Evolutionary conservation across 2,113 vertebrate species (phyloP).

Genomic region (Cromileptes altivelis): DNA sequence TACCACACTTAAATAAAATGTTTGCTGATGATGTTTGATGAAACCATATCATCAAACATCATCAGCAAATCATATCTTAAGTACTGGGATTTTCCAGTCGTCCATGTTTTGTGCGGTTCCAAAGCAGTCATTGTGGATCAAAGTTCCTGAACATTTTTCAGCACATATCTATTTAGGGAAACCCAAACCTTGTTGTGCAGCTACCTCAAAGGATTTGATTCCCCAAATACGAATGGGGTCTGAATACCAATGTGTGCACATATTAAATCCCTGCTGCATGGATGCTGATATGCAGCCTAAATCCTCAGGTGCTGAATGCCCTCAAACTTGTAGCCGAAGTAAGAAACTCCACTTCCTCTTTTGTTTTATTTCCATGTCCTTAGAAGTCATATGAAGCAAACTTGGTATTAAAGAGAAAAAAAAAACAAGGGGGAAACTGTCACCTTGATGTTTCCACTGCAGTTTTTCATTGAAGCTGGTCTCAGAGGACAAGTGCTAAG

Average conservation of each 20-base stretch:
- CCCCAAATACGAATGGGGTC: slow-evolving; percentile 10
- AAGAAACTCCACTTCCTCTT: slow-evolving; percentile 28
- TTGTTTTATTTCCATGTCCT: slow-evolving; percentile 61
- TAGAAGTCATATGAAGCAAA: slow-evolving; percentile 67
- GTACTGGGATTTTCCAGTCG: not conserved
- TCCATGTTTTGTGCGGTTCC: not conserved
- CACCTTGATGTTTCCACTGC: slow-evolving; percentile 79
- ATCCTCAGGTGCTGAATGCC: slow-evolving; percentile 29
- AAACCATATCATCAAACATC: not conserved
- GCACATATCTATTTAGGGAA: slow-evolving; percentile 12
- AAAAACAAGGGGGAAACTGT: slow-evolving; percentile 46
- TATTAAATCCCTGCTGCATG: slow-evolving; percentile 43
- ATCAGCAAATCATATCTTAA: not conserved
- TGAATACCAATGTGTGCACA: slow-evolving; percentile 29
- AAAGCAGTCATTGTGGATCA: slow-evolving; percentile 15
- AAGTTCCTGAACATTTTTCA: not conserved
- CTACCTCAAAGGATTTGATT: slow-evolving; percentile 23
- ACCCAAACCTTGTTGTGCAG: slow-evolving; percentile 4
- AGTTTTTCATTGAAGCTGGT: slow-evolving; percentile 77
- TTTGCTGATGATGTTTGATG: slow-evolving; percentile 5
- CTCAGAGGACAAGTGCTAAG: slow-evolving; percentile 79
- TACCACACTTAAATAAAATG: not conserved
- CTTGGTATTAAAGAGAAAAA: slow-evolving; percentile 54
- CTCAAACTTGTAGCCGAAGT: slow-evolving; percentile 37
- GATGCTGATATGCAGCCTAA: slow-evolving; percentile 22